phyloP scores from a whole-genome alignment of 2,888 invertebrate genomes.

The Alitta virens region DNA sequence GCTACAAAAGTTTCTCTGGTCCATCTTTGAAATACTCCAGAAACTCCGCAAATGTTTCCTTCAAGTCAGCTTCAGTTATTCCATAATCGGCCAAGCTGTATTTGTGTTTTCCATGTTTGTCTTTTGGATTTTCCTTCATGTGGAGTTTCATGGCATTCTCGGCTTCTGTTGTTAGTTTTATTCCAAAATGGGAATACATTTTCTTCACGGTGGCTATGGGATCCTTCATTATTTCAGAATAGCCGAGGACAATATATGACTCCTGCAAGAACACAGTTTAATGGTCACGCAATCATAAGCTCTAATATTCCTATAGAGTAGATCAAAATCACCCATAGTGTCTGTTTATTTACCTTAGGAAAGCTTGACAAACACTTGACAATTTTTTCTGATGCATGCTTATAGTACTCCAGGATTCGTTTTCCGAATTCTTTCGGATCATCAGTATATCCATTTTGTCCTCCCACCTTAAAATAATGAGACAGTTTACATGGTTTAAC shows the following conservation, averaged over 20 bases:
- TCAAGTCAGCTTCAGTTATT: not conserved
- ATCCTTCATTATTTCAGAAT: not conserved
- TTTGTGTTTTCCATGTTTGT: not conserved
- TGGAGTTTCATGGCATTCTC: not conserved
- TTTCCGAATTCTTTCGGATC: too few relatives aligned
- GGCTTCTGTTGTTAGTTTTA: not conserved
- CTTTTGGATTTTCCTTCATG: not conserved
- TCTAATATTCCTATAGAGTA: too few relatives aligned
- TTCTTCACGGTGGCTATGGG: not conserved
- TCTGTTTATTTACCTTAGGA: too few relatives aligned
- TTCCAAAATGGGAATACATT: not conserved
- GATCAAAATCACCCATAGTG: too few relatives aligned
- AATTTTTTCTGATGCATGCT: too few relatives aligned
- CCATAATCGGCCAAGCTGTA: not conserved
- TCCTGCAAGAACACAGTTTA: not conserved
- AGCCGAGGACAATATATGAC: not conserved
- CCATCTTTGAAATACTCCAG: not conserved
- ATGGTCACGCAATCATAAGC: too few relatives aligned
- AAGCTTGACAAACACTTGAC: too few relatives aligned
- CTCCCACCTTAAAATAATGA: too few relatives aligned
- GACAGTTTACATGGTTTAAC: too few relatives aligned
- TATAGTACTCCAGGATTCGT: too few relatives aligned
- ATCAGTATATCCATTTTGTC: too few relatives aligned
- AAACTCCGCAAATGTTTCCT: not conserved
- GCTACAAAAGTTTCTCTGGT: too few relatives aligned